phyloP scores from a whole-genome alignment of 2,888 invertebrate species.

The Drosophila pegasa region DNA sequence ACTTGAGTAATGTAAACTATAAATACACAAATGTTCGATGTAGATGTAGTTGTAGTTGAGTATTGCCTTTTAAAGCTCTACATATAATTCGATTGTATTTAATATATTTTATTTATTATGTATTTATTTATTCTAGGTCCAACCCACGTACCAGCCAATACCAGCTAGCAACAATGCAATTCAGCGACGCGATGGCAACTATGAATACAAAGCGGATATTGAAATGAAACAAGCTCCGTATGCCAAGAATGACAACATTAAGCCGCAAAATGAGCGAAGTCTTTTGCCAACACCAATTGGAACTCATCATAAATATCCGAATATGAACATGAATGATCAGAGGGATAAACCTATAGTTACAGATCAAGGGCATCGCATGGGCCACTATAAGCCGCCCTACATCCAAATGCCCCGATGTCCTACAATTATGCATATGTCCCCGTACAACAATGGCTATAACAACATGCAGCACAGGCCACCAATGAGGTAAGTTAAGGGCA shows the following conservation, averaged over 20 bases:
- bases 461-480: constrained; percentile 61
- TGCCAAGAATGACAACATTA: constrained; percentile 36
- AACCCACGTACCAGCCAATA: constrained; percentile 41
- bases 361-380: constrained; percentile 58
- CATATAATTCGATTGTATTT: no score
- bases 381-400: constrained; percentile 58
- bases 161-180: constrained; percentile 26
- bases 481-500: constrained; percentile 52
- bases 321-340: constrained; percentile 45
- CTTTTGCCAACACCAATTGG: constrained; percentile 63
- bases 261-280: constrained; percentile 54
- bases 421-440: constrained; percentile 54
- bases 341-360: constrained; percentile 39
- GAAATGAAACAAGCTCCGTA: constrained; percentile 46
- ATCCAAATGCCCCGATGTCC: constrained; percentile 62
- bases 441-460: constrained; percentile 67
- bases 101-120: neutral
- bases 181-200: constrained; percentile 50
- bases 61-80: no score
- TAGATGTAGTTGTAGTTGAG: no score
- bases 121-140: constrained; percentile 33
- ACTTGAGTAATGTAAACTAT: no score
- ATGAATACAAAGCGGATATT: constrained; percentile 50
- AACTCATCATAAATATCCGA: constrained; percentile 53
- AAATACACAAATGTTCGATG: no score